A percentile compares a stretch with the other conserved stretches of the same genome.
phyloP scores from a whole-genome alignment of 1,140 invertebrate genomes.

The Frieseomelitta varia region DNA sequence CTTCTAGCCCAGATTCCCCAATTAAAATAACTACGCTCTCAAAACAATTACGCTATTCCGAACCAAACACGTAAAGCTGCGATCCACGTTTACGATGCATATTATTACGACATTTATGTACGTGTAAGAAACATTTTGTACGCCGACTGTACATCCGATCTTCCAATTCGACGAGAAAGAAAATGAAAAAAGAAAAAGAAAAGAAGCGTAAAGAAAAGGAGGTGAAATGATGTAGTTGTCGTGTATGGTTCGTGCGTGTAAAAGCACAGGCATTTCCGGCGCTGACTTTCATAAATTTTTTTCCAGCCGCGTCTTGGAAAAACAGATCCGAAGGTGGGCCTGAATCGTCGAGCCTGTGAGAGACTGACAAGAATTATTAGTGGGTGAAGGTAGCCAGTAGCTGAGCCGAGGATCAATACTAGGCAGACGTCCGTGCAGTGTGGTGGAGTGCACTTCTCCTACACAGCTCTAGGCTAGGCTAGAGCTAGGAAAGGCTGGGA shows the following conservation, averaged over 20 bases:
- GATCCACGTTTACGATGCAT: background rate
- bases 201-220: background rate
- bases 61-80: background rate
- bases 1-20: background rate
- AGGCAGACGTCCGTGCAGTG: conserved; percentile 79
- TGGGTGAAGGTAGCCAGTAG: conserved; percentile 82
- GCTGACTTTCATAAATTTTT: conserved; percentile 25
- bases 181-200: background rate
- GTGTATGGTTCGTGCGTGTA: background rate
- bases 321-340: conserved; percentile 51
- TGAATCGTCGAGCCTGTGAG: conserved; percentile 77
- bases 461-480: conserved; percentile 77
- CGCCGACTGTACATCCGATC: background rate
- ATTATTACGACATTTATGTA: background rate
- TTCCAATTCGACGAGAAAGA: background rate
- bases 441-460: conserved; percentile 79
- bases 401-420: conserved; percentile 81
- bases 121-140: too few species aligned
- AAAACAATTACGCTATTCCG: background rate
- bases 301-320: conserved; percentile 29
- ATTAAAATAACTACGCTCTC: background rate
- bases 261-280: background rate
- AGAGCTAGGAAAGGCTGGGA: conserved; percentile 76
- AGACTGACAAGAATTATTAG: conserved; percentile 83
- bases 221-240: background rate